Conservation (phyloP, 2,797 vertebrate species). For the Chanos chanos region DNA sequence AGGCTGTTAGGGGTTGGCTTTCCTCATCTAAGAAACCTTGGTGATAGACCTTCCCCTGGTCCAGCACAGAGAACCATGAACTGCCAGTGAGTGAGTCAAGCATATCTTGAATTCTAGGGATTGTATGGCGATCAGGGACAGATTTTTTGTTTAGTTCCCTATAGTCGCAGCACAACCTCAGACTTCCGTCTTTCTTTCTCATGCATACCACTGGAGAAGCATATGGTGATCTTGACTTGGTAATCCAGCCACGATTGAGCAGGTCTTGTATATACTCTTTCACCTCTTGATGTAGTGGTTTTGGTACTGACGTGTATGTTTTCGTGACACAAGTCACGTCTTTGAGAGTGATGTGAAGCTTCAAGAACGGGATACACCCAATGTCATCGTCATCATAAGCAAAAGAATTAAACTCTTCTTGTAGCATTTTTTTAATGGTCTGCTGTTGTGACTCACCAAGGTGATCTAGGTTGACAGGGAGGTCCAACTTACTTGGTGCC, state of each 20-base stretch:
- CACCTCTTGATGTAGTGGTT: background rate
- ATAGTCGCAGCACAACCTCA: too few species aligned
- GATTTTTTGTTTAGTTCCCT: too few species aligned
- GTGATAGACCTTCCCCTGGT: conserved; percentile 4
- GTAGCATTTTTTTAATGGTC: background rate
- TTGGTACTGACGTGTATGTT: background rate
- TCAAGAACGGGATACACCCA: too few species aligned
- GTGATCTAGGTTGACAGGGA: background rate
- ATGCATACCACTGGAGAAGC: too few species aligned
- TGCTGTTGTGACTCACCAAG: too few species aligned
- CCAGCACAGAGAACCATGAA: background rate
- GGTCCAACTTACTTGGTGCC: background rate
- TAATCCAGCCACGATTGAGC: background rate
- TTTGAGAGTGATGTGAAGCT: background rate
- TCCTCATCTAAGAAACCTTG: conserved; percentile 14
- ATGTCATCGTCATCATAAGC: too few species aligned
- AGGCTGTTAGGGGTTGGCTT: background rate
- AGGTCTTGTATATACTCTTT: too few species aligned
- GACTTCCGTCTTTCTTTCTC: too few species aligned
- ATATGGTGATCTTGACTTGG: too few species aligned
- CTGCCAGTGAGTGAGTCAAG: too few species aligned
- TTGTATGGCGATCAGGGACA: too few species aligned
- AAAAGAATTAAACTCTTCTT: too few species aligned
- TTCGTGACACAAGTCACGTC: background rate
- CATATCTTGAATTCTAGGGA: conserved; percentile 13